Evolutionary conservation across 2,797 vertebrate species (phyloP), one percentile per base, ranked within the genome.

Genomic region (Semaprochilodus insignis): DNA sequence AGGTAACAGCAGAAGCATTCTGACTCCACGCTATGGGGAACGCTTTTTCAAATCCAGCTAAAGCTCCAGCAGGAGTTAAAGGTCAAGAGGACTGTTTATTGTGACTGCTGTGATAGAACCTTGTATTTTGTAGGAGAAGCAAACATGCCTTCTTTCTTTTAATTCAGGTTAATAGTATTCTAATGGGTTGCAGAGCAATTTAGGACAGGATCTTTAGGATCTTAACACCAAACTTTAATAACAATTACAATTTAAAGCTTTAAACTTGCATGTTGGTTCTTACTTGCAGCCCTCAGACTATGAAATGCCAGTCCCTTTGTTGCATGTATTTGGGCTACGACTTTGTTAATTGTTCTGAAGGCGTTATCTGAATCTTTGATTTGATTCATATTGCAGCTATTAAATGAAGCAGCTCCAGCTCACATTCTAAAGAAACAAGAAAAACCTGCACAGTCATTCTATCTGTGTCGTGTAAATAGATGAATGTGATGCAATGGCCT

Each of bases 371-470:
- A 16, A 7, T 25, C 3, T 74, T 57, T 21, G 21, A 36, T 55
- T 8, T 74, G 52, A 6, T 62, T 40, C n/a, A 3, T 44, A 59
- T 6, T 60, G 19, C 21, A 60, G 15, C 54, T 44, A 0, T 8
- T 23, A 74, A 63, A 66, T 74, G 27, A 74, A 66, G 16, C 27
- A 11, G 5, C 10, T 1, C 3, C 69, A 23, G 2, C 34, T 52
- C 48, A 71, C 40, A 27, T 52, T 4, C 17, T 44, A 55, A 51
- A 73, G 57, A 55, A 63, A 17, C 72, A 40, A 6, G 8, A 57
- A 36, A 48, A 85, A 78, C 40, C 40, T 52, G 77, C 83, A 74
- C 8, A 71, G 60, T 83, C 57, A 85, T 59, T 78, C 23, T 52
- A 14, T 36, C 14, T 71, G 40, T 73, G 67, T 83, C 44, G 1